Evolutionary conservation across 2,888 invertebrate species (phyloP), one percentile per base, ranked within the genome.

Genomic region (Agrilus mali): DNA sequence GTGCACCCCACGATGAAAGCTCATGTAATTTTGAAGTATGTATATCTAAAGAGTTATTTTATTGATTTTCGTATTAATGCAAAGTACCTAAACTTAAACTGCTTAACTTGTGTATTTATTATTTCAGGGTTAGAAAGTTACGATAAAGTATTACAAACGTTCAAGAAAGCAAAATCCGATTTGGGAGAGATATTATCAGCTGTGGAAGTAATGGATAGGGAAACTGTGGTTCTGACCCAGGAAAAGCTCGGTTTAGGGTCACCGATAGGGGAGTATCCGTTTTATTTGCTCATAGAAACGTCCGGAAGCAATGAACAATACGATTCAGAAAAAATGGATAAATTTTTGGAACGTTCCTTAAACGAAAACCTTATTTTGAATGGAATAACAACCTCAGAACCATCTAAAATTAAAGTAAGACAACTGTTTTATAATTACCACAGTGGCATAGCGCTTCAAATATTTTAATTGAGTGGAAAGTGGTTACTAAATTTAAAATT

Each of bases 161-260:
- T 82, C 60, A 71, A 75, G 50, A 71, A 78, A 46, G 86, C 92
- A 0, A 86, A 82, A 62, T 64, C 65, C 1, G 75, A 78, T 17
- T 68, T 95, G 15, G 86, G 84, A 1, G 96, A 96, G 70, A 88
- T 93, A 51, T 65, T 98, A 37, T 95, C 95, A 4, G 90, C 96
- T 0, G 93, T 90, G 66, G 97, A 98, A 71, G 80, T 97, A 70
- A 83, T 97, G 52, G 97, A 97, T 66, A 69, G 70, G 12, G 65
- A 67, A 20, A 77, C 88, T 0, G 73, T 96, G 59, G 71, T 74
- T 14, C 70, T 77, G 41, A 77, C 81, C 1, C 69, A 73, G 5
- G 63, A 72, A 33, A 75, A 81, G 55, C 72, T 79, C 33, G 71
- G 74, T 4, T 54, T 81, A 33, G 66, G 64, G 42, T 73, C 77